Base-by-base conservation (phyloP, 1,140 invertebrate genomes). In the Bombus turneri region DNA sequence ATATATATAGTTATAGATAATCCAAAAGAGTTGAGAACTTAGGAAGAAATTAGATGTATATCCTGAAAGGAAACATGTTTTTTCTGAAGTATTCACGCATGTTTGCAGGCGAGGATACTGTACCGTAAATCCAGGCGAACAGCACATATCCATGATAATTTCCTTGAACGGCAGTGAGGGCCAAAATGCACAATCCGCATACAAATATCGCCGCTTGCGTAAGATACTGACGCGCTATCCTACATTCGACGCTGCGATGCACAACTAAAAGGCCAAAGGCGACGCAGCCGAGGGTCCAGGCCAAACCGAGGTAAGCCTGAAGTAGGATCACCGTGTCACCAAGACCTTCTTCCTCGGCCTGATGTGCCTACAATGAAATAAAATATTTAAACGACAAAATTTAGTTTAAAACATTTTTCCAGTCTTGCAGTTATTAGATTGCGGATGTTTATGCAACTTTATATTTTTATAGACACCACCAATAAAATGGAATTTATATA, bases 221-320 rank as follows among this genome's bases (percentile, higher is more conserved):
- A 0, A 98, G 96, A 93, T 98, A 98, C 92, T 98, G 98, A 39
- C 98, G 95, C 0, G 97, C 98, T 73, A 98, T 98, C 71, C 97
- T 96, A 92, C 98, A 98, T 92, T 98, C 98, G 22, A 97, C 96
- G 71, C 96, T 98, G 90, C 98, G 98, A 91, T 97, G 97, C 5
- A 98, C 96, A 1, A 98, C 97, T 43, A 98, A 95, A 76, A 98
- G 96, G 31, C 98, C 98, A 92, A 98, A 98, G 0, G 97, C 96
- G 10, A 96, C 96, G 91, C 97, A 98, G 0, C 98, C 98, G 2
- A 98, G 94, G 1, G 97, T 96, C 96, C 98, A 98, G 0, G 97
- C 98, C 0, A 98, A 91, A 3, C 98, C 98, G 28, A 98, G 95
- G 93, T 98, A 98, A 25, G 96, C 96, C 92, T 98, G 98, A 6